phyloP scores from a whole-genome alignment of 2,888 invertebrate genomes.

The Phytoseiulus persimilis region DNA sequence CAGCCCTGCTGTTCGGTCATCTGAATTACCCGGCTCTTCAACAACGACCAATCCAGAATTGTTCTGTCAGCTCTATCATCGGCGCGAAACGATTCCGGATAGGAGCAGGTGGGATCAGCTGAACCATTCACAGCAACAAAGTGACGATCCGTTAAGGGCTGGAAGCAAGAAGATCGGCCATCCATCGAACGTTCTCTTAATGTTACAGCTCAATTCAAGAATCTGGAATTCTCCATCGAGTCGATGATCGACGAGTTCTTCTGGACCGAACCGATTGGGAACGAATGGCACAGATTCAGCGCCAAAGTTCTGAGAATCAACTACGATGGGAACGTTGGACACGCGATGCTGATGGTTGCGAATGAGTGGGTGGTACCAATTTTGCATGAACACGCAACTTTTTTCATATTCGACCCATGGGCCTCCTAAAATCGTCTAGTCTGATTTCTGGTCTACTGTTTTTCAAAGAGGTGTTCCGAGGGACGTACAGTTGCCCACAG shows the following conservation, averaged over 20 bases:
- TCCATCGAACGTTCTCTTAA: no score
- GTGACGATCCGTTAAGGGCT: no score
- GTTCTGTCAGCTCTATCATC: not conserved
- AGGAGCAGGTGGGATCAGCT: not conserved
- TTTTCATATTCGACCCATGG: not conserved
- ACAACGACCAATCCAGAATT: not conserved
- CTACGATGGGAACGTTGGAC: slow-evolving; percentile 15
- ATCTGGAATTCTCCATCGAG: not conserved
- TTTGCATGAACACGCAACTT: not conserved
- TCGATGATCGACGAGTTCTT: not conserved
- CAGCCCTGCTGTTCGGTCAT: slow-evolving; percentile 9
- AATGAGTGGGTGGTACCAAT: not conserved
- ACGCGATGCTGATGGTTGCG: not conserved
- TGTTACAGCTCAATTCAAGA: not conserved
- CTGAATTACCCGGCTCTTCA: slow-evolving; percentile 7
- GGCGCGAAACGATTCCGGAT: not conserved
- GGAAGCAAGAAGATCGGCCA: no score
- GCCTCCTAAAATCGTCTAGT: not conserved
- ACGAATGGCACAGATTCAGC: not conserved
- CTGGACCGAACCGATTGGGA: not conserved
- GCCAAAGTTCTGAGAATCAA: not conserved
- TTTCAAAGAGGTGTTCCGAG: not conserved
- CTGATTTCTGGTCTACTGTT: not conserved
- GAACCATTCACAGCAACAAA: no score
- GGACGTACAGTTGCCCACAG: not conserved